Evolutionary conservation across 2,113 vertebrate genomes (phyloP).

Genomic region (Cathartes aura): DNA sequence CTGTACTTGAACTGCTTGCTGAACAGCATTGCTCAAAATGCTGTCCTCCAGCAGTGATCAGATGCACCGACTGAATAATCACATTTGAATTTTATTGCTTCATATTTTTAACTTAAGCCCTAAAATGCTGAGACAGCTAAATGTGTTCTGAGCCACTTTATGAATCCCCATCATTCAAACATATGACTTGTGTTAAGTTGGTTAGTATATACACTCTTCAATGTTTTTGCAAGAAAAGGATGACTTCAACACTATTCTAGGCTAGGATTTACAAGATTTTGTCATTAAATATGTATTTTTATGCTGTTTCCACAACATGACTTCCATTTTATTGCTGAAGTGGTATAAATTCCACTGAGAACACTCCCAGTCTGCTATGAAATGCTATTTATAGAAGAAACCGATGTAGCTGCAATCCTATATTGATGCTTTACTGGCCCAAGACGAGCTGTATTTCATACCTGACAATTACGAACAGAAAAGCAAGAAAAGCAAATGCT

Average conservation of each 20-base stretch:
- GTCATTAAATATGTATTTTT: slow-evolving; percentile 60
- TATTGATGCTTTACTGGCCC: slow-evolving; percentile 21
- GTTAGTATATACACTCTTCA: neutral
- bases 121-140: slow-evolving; percentile 34
- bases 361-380: neutral
- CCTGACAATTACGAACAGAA: slow-evolving; percentile 44
- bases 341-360: slow-evolving; percentile 38
- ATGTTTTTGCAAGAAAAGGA: slow-evolving; percentile 13
- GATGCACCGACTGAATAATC: neutral
- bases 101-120: slow-evolving; percentile 24
- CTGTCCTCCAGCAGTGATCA: neutral
- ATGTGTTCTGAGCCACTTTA: neutral
- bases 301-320: slow-evolving; percentile 29
- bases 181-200: neutral
- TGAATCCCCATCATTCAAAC: neutral
- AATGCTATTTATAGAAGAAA: slow-evolving; percentile 55
- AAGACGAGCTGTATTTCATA: slow-evolving; percentile 10
- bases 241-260: neutral
- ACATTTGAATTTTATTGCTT: slow-evolving; percentile 37
- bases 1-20: neutral
- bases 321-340: slow-evolving; percentile 51
- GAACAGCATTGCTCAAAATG: neutral
- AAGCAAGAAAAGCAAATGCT: neutral
- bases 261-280: slow-evolving; percentile 21
- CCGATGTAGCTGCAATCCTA: slow-evolving; percentile 32